phyloP scores from a whole-genome alignment of 2,888 invertebrate genomes.

The Cepaea hortensis region DNA sequence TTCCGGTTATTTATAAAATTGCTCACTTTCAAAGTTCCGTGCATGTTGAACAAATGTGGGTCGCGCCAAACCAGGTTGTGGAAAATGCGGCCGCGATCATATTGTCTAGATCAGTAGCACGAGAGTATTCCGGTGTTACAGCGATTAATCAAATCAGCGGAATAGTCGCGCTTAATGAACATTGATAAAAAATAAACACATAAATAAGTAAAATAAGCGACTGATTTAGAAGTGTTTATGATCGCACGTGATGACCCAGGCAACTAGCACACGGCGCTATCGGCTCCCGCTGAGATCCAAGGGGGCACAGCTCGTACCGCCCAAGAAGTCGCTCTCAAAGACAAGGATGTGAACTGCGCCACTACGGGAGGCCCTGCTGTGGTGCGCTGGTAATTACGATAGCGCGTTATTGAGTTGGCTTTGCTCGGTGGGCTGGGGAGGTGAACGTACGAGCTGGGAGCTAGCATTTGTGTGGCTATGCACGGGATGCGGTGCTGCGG shows the following conservation, averaged over 20 bases:
- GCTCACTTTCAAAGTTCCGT: no score
- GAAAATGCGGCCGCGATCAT: no score
- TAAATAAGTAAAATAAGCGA: not conserved
- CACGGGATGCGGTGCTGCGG: no score
- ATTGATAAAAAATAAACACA: not conserved
- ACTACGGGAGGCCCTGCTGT: not conserved
- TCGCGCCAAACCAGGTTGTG: no score
- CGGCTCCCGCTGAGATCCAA: slow-evolving; percentile 12
- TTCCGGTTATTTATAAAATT: no score
- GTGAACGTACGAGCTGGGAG: not conserved
- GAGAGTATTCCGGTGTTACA: not conserved
- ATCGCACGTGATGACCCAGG: not conserved
- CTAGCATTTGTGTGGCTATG: no score
- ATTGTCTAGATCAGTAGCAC: no score
- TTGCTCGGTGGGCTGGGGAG: not conserved
- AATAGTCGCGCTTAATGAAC: not conserved
- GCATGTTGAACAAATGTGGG: no score
- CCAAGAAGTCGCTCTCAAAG: slow-evolving; percentile 16
- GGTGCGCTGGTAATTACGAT: slow-evolving; percentile 28
- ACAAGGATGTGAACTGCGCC: not conserved
- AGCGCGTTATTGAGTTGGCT: slow-evolving; percentile 23
- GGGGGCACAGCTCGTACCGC: not conserved
- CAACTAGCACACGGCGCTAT: not conserved
- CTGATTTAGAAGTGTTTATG: slow-evolving; percentile 8
- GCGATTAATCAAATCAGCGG: not conserved